Conservation (phyloP, 2,888 invertebrate genomes). For the Glyphotaelius pellucidus region DNA sequence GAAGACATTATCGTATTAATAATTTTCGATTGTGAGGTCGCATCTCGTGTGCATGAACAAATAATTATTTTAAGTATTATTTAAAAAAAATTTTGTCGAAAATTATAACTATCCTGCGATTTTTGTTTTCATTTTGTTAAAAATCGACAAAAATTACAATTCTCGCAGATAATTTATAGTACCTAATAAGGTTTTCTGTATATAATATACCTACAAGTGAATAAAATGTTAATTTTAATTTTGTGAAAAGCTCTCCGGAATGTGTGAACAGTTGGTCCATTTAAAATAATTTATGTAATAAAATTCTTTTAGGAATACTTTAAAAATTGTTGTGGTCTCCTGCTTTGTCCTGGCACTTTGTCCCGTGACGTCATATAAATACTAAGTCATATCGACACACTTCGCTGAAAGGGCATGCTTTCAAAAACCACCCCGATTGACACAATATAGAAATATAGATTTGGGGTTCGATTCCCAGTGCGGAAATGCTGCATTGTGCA, state of each 20-base stretch:
- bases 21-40: no score
- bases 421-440: conserved; percentile 19
- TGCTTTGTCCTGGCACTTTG: neutral
- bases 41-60: no score
- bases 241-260: neutral
- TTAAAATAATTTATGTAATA: neutral
- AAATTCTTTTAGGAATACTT: neutral
- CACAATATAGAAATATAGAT: neutral
- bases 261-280: neutral
- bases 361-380: conserved; percentile 26
- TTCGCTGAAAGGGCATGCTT: conserved; percentile 27
- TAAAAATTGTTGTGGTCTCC: neutral
- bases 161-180: no score
- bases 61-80: no score
- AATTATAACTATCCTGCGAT: no score
- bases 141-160: no score
- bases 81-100: no score
- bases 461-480: conserved; percentile 17
- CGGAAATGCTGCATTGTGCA: conserved; percentile 13
- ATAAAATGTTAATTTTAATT: neutral
- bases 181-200: neutral
- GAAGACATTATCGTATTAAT: no score
- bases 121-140: no score
- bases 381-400: conserved; percentile 13
- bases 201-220: neutral